Evolutionary conservation across 2,113 vertebrate species (phyloP).

Genomic region (Xenopus borealis): DNA sequence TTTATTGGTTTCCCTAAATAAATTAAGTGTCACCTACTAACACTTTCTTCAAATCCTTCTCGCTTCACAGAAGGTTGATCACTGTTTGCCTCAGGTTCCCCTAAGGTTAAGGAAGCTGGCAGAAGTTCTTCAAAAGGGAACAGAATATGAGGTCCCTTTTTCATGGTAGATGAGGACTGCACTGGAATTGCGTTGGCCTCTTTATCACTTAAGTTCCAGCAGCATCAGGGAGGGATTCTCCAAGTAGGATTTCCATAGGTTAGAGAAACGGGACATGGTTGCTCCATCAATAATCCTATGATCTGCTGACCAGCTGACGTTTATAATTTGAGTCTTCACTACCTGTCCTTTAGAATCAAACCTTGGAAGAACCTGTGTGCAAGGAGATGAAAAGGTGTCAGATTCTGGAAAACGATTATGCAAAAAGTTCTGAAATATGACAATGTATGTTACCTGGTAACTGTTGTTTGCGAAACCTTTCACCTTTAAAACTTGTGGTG

Average conservation of each 20-base stretch:
- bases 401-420: too few species aligned
- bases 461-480: too few species aligned
- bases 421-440: too few species aligned
- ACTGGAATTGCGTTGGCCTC: slow-evolving; percentile 4
- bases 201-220: slow-evolving; percentile 83
- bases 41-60: not conserved
- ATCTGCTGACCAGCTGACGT: slow-evolving; percentile 95
- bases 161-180: not conserved
- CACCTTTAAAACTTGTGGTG: too few species aligned
- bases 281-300: slow-evolving; percentile 93
- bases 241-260: slow-evolving; percentile 90
- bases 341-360: slow-evolving; percentile 78
- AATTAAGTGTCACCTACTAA: too few species aligned
- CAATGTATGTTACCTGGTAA: too few species aligned
- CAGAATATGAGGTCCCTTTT: not conserved
- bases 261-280: slow-evolving; percentile 93
- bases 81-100: not conserved
- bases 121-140: not conserved
- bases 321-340: slow-evolving; percentile 82
- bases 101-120: too few species aligned
- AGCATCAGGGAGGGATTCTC: slow-evolving; percentile 90
- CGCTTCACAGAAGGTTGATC: not conserved
- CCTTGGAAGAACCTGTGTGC: slow-evolving; percentile 80
- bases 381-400: too few species aligned
- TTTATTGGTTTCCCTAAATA: too few species aligned